Percentiles rank a stretch among this genome's conserved stretches.
Evolutionary conservation across 2,797 vertebrate genomes (phyloP).

Genomic region (Ceryle rudis): DNA sequence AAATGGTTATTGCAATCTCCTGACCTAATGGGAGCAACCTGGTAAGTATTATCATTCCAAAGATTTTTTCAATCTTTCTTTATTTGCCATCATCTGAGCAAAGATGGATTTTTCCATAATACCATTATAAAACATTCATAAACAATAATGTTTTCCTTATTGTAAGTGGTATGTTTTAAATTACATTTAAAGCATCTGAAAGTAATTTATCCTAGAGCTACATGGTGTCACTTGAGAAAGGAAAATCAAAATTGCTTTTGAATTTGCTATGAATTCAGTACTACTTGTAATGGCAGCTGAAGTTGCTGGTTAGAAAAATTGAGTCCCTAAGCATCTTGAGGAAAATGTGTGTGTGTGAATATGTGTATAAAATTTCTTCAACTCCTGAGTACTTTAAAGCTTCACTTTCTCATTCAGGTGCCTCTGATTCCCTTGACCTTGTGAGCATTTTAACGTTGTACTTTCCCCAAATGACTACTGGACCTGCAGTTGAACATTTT

Average conservation of each 20-base stretch:
- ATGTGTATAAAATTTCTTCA: neutral
- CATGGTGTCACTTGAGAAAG: neutral
- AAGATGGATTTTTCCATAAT: slow-evolving; percentile 26
- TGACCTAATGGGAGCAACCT: neutral
- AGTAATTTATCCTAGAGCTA: slow-evolving; percentile 28
- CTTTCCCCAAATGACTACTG: neutral
- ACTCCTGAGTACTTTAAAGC: neutral
- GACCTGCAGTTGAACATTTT: neutral
- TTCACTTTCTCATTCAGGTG: neutral
- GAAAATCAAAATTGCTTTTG: neutral
- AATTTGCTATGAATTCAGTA: neutral
- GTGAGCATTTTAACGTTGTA: neutral
- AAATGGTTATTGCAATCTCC: neutral
- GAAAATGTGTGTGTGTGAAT: neutral
- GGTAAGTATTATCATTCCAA: neutral
- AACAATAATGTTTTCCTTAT: slow-evolving; percentile 35
- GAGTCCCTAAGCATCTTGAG: neutral
- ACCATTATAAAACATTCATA: slow-evolving; percentile 46
- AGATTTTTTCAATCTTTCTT: neutral
- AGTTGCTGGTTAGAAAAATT: neutral
- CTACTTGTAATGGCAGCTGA: neutral
- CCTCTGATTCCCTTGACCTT: neutral
- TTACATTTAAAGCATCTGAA: slow-evolving; percentile 35
- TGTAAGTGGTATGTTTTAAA: slow-evolving; percentile 21
- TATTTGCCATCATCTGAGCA: neutral